Percentiles rank a stretch among this genome's conserved stretches.
Evolutionary conservation across 1,140 invertebrate species (phyloP).

Genomic region (Heliconius melpomene): DNA sequence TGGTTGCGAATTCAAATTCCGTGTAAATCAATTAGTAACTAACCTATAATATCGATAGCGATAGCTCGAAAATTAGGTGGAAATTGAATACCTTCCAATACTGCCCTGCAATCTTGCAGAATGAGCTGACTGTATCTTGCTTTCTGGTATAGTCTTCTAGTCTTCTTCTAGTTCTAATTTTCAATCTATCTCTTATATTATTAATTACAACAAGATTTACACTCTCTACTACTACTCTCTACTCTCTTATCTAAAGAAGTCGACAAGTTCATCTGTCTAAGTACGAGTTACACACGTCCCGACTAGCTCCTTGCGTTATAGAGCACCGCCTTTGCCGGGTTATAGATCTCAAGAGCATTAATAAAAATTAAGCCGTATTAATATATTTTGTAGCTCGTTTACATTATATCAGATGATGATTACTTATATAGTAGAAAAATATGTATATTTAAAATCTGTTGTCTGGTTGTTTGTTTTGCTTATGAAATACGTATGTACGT

Average conservation of each 20-base stretch:
- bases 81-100: too few species aligned
- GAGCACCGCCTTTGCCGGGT: constrained; percentile 28
- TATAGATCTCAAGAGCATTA: constrained; percentile 38
- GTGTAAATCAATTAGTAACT: too few species aligned
- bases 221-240: too few species aligned
- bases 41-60: too few species aligned
- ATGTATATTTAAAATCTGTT: too few species aligned
- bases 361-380: constrained; percentile 40
- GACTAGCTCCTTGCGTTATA: constrained; percentile 33
- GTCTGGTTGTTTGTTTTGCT: too few species aligned
- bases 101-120: too few species aligned
- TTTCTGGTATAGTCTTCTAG: too few species aligned
- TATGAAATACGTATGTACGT: too few species aligned
- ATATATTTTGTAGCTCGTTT: constrained; percentile 27
- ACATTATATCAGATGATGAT: neutral
- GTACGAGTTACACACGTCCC: constrained; percentile 25
- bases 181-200: neutral
- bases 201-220: neutral
- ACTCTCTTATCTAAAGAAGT: neutral
- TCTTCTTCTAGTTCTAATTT: neutral
- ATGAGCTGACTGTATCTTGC: too few species aligned
- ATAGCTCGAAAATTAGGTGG: too few species aligned
- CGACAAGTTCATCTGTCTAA: constrained; percentile 20
- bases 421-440: neutral
- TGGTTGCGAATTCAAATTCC: too few species aligned